phyloP scores from a whole-genome alignment of 2,797 vertebrate genomes.

The Mormyrops attenuatus region DNA sequence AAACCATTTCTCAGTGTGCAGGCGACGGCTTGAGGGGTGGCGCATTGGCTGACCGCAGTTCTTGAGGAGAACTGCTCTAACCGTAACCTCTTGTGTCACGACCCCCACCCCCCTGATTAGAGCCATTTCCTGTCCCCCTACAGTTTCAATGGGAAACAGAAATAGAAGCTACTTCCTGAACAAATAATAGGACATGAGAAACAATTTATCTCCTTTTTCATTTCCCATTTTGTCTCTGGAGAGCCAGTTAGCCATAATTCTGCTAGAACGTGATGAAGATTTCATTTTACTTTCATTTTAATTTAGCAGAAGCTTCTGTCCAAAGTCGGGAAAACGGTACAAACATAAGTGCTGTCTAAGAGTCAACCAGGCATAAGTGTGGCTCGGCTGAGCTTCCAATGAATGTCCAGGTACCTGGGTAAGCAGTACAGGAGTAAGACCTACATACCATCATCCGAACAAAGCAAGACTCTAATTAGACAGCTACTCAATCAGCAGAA shows the following conservation, averaged over 20 bases:
- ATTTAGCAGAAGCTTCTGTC: background rate
- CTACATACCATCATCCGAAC: background rate
- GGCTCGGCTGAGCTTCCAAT: background rate
- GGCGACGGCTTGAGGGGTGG: background rate
- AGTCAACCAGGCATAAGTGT: background rate
- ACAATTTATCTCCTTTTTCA: background rate
- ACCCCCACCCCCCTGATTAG: background rate
- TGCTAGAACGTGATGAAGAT: background rate
- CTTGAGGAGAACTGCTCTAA: background rate
- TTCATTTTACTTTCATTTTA: background rate
- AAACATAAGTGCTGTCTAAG: background rate
- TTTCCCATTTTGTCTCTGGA: conserved; percentile 7
- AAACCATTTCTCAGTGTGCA: background rate
- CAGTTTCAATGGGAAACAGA: background rate
- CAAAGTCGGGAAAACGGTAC: background rate
- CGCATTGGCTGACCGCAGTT: background rate
- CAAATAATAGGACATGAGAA: conserved; percentile 10
- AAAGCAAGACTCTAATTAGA: background rate
- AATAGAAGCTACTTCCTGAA: background rate
- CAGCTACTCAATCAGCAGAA: background rate
- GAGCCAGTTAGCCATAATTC: background rate
- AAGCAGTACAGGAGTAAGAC: background rate
- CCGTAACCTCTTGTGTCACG: background rate
- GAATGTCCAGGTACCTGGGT: background rate
- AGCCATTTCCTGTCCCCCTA: background rate